phyloP scores from a whole-genome alignment of 2,888 invertebrate genomes.

The Amphipyra tragopoginis region DNA sequence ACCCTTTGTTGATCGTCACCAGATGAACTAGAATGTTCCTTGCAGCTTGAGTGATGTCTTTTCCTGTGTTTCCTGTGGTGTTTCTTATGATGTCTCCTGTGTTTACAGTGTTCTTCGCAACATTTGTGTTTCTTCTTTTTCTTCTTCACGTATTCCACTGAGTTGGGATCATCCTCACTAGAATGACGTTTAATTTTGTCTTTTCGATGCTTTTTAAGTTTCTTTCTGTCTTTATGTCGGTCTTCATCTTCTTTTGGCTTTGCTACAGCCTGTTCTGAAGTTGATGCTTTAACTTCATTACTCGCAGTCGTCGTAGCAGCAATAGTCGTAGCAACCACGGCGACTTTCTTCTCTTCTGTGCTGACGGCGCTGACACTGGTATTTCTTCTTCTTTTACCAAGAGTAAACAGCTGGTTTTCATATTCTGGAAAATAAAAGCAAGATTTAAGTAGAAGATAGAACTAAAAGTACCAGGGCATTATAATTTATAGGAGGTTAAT shows the following conservation, averaged over 20 bases:
- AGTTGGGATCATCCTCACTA: constrained; percentile 81
- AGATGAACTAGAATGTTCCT: constrained; percentile 86
- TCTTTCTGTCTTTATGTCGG: constrained; percentile 91
- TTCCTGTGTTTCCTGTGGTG: constrained; percentile 94
- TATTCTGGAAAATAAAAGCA: constrained; percentile 91
- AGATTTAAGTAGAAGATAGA: not conserved
- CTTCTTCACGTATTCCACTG: constrained; percentile 89
- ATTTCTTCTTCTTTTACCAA: constrained; percentile 94
- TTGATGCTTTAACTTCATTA: constrained; percentile 67
- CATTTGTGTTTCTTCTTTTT: constrained; percentile 93
- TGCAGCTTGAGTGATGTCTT: constrained; percentile 91
- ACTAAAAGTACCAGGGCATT: constrained; percentile 5
- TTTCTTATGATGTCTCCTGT: constrained; percentile 94
- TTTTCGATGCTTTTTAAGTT: constrained; percentile 92
- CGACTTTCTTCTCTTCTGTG: constrained; percentile 89
- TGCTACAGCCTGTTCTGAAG: constrained; percentile 48
- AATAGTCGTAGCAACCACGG: constrained; percentile 50
- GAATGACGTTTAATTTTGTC: constrained; percentile 90
- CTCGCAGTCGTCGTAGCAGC: constrained; percentile 36
- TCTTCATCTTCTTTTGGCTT: constrained; percentile 83
- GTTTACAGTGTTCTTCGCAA: constrained; percentile 92
- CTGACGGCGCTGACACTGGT: constrained; percentile 91
- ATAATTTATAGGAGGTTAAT: not conserved
- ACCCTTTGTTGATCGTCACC: constrained; percentile 85
- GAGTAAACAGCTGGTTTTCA: constrained; percentile 94